Evolutionary conservation across 2,888 invertebrate species (phyloP), one percentile per base, ranked within the genome.

Genomic region (Thumatha senex): DNA sequence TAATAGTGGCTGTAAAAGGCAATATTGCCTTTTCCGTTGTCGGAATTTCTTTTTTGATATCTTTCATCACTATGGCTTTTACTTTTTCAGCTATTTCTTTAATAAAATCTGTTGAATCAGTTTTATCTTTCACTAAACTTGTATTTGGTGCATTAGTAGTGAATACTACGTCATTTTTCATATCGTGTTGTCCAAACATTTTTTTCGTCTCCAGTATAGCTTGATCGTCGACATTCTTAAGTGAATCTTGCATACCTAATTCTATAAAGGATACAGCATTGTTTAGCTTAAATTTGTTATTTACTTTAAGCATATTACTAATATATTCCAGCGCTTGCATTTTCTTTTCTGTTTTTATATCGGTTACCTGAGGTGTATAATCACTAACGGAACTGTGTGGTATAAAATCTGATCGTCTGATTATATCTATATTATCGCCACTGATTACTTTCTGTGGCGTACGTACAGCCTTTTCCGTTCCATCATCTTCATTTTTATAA

Each of bases 21-120:
- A 29, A 14, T 0, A 45, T 38, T 15, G 46, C 51, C 35, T 66
- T 57, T 42, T 71, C 56, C 52, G 70, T 38, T 7, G 43, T 54
- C 30, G 36, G 38, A 10, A 40, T 67, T 14, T 72, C 68, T 33
- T 71, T 71, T 18, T 59, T 67, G 35, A 87, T 69, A 61, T 87
- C 85, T 43, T 73, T 77, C 34, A 88, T 62, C 7, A 89, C 72
- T 34, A 82, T 72, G 11, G 65, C 70, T 61, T 84, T 88, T 0
- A 89, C 76, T 48, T 67, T 80, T 49, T 84, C 77, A 34, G 82
- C 83, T 44, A 89, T 82, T 58, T 80, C 72, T 54, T 75, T 76
- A 9, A 87, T 74, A 7, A 82, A 46, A 46, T 72, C 65, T 8
- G 29, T 24, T 29, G 55, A 43, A 24, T 38, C 13, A 7, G 14